Percentiles rank a stretch among this genome's conserved stretches.
These are phyloP conservation scores for Chloroclysta siterata DNA, from an alignment of 2,888 invertebrate genomes.

Conservation along the genomic window DNA sequence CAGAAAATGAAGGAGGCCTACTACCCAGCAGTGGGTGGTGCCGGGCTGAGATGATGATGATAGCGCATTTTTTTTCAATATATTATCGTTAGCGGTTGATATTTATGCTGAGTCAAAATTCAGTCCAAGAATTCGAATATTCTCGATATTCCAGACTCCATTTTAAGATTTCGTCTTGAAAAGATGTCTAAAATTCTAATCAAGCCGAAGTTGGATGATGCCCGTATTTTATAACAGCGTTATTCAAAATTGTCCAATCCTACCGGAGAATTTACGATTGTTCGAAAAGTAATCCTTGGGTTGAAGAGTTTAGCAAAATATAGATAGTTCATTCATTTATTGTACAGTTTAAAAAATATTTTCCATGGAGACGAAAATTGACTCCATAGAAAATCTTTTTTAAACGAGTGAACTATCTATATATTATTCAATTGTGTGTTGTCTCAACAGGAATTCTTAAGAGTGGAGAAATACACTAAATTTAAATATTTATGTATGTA, in stretches of 20 bases:
- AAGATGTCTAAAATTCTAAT: constrained; percentile 14
- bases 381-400: too few relatives aligned
- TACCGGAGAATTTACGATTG: constrained; percentile 61
- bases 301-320: constrained; percentile 16
- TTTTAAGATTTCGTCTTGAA: neutral
- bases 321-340: constrained; percentile 18
- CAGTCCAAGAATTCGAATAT: neutral
- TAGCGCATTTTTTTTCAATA: too few relatives aligned
- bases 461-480: too few relatives aligned
- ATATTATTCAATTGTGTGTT: too few relatives aligned
- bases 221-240: constrained; percentile 26
- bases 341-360: too few relatives aligned
- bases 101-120: neutral
- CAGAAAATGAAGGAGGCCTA: too few relatives aligned
- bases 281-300: constrained; percentile 59
- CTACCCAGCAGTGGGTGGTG: too few relatives aligned
- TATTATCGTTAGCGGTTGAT: neutral
- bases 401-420: too few relatives aligned
- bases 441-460: too few relatives aligned
- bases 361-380: too few relatives aligned
- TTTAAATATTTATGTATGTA: too few relatives aligned
- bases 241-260: constrained; percentile 54
- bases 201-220: constrained; percentile 14
- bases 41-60: too few relatives aligned
- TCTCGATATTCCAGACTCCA: neutral